These are phyloP conservation scores for Loris lydekkerianus DNA, from an alignment of 2,797 vertebrate genomes.

Conservation along the genomic window DNA sequence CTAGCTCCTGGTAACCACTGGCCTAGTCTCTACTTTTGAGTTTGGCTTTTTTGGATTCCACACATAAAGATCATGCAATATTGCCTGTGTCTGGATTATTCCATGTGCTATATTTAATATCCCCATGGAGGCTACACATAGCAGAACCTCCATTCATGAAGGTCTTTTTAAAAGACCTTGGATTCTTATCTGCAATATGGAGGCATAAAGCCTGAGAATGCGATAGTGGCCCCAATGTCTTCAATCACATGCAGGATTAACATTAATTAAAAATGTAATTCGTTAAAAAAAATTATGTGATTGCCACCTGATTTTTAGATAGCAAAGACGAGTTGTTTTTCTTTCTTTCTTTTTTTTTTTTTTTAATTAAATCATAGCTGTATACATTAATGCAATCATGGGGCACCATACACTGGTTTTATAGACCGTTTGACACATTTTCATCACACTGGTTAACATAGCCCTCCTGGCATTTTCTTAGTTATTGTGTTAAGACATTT, in stretches of 20 bases:
- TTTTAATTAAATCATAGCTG: too few relatives aligned
- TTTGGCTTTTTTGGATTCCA: not conserved
- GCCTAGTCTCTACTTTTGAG: not conserved
- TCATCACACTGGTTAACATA: too few relatives aligned
- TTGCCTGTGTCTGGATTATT: not conserved
- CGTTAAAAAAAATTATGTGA: not conserved
- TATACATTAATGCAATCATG: too few relatives aligned
- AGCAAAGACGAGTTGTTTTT: slow-evolving; percentile 29
- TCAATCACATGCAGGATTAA: not conserved
- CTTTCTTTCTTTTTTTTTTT: too few relatives aligned
- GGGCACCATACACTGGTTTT: too few relatives aligned
- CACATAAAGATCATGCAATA: not conserved
- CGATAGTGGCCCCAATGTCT: not conserved
- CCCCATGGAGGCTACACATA: not conserved
- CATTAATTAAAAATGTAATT: slow-evolving; percentile 32
- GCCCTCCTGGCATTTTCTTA: too few relatives aligned
- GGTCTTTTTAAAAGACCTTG: not conserved
- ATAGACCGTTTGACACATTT: too few relatives aligned
- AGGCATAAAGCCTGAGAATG: not conserved
- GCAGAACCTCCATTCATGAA: not conserved
- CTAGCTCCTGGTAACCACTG: not conserved
- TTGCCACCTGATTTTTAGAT: slow-evolving; percentile 9
- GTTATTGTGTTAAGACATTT: too few relatives aligned
- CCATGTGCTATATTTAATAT: not conserved
- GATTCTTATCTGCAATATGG: not conserved